phyloP scores from a whole-genome alignment of 2,797 vertebrate species.

The Pangasius djambal region DNA sequence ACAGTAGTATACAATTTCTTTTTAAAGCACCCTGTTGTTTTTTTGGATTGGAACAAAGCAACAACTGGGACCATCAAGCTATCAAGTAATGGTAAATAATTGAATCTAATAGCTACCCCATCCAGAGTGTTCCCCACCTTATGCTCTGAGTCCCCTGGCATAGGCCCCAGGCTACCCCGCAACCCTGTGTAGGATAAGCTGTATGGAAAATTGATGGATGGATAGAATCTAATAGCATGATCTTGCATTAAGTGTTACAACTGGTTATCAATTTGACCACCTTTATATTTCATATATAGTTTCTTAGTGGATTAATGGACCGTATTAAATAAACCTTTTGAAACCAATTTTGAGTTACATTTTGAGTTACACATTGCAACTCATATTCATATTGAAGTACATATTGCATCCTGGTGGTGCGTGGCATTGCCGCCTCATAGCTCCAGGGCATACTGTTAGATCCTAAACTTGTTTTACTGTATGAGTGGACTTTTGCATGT shows the following conservation, averaged over 20 bases:
- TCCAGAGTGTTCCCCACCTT: too few species aligned
- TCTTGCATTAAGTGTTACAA: background rate
- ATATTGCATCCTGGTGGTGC: background rate
- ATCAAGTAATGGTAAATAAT: background rate
- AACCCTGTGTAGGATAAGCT: too few species aligned
- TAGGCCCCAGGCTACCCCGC: too few species aligned
- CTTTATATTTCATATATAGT: background rate
- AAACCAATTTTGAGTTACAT: background rate
- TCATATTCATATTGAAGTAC: background rate
- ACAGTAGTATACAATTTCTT: too few species aligned
- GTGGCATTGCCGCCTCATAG: background rate
- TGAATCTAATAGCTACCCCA: background rate
- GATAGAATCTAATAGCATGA: background rate
- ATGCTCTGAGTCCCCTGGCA: too few species aligned
- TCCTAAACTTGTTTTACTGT: background rate
- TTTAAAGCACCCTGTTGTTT: too few species aligned
- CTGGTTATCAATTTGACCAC: background rate
- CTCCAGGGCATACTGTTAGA: background rate
- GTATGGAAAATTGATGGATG: too few species aligned
- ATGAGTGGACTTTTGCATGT: background rate
- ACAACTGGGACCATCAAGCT: too few species aligned
- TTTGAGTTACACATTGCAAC: background rate
- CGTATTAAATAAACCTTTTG: background rate
- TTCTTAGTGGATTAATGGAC: background rate
- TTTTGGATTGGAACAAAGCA: too few species aligned